These are phyloP conservation scores for Chelon labrosus DNA, from an alignment of 2,797 vertebrate genomes.

Conservation along the genomic window DNA sequence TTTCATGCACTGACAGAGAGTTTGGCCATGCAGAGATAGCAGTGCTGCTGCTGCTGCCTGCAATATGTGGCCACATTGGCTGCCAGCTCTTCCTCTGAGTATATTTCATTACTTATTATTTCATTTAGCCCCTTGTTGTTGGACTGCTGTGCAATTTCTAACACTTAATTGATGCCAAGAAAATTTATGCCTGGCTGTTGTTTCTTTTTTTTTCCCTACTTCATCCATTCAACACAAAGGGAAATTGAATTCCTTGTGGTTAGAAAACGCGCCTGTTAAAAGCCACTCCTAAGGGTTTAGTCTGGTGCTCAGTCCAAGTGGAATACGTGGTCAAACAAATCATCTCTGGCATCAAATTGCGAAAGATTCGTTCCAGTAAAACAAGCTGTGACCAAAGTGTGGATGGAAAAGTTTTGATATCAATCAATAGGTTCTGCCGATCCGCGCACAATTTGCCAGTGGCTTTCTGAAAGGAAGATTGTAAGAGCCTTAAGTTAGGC, in stretches of 20 bases:
- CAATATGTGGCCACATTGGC: slow-evolving; percentile 46
- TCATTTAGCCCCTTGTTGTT: slow-evolving; percentile 46
- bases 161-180: slow-evolving; percentile 34
- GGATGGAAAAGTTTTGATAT: slow-evolving; percentile 43
- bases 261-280: slow-evolving; percentile 22
- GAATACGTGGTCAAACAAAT: slow-evolving; percentile 41
- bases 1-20: slow-evolving; percentile 44
- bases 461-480: slow-evolving; percentile 39
- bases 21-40: slow-evolving; percentile 38
- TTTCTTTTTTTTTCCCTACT: slow-evolving; percentile 13
- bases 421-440: slow-evolving; percentile 66
- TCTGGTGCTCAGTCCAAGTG: background rate
- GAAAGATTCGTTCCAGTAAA: slow-evolving; percentile 15
- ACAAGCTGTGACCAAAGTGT: slow-evolving; percentile 44
- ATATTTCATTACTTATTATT: slow-evolving; percentile 57
- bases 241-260: slow-evolving; percentile 37
- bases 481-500: slow-evolving; percentile 57
- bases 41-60: slow-evolving; percentile 40
- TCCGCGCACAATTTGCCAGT: slow-evolving; percentile 42
- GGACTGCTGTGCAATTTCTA: slow-evolving; percentile 36
- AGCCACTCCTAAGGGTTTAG: slow-evolving; percentile 15
- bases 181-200: slow-evolving; percentile 9
- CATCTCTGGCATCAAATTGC: slow-evolving; percentile 35
- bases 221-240: slow-evolving; percentile 12
- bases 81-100: slow-evolving; percentile 55